Conservation (phyloP, 2,797 vertebrate genomes). For the Austrolebias charrua region DNA sequence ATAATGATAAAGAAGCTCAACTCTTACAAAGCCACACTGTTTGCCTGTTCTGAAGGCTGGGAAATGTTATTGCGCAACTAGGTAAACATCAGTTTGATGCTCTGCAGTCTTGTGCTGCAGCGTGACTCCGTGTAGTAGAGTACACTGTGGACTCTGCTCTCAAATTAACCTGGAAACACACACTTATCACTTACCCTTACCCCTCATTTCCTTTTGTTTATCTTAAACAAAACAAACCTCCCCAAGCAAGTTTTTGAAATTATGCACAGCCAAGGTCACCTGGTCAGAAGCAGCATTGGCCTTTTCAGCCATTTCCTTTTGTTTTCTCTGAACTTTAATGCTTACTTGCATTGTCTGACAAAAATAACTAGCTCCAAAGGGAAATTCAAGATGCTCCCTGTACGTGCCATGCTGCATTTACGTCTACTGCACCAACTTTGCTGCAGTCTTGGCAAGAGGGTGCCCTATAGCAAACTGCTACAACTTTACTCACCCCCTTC, state of each 20-base stretch:
- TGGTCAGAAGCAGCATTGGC: conserved; percentile 2
- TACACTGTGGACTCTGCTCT: conserved; percentile 58
- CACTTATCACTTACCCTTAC: conserved; percentile 40
- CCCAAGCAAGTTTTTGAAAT: conserved; percentile 4
- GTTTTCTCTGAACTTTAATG: neutral
- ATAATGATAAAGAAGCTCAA: conserved; percentile 17
- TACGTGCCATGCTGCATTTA: conserved; percentile 37
- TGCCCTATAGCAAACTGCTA: conserved; percentile 31
- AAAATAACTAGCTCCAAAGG: conserved; percentile 31
- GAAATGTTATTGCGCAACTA: conserved; percentile 59
- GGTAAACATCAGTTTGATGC: too few species aligned
- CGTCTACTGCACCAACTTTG: conserved; percentile 47
- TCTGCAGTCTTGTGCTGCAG: conserved; percentile 67
- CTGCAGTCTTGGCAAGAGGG: conserved; percentile 76
- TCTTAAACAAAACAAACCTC: conserved; percentile 42
- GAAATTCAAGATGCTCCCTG: conserved; percentile 39
- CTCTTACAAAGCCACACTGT: conserved; percentile 18
- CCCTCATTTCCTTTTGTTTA: conserved; percentile 46
- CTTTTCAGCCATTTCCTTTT: neutral
- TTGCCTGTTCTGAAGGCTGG: conserved; percentile 18
- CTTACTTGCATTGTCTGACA: conserved; percentile 25
- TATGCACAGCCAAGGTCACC: conserved; percentile 31
- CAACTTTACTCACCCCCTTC: neutral
- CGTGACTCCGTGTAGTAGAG: conserved; percentile 52
- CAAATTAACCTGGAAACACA: conserved; percentile 22